A percentile compares a stretch with the other conserved stretches of the same genome.
Evolutionary conservation across 2,888 invertebrate species (phyloP).

Genomic region (Chironomus riparius): DNA sequence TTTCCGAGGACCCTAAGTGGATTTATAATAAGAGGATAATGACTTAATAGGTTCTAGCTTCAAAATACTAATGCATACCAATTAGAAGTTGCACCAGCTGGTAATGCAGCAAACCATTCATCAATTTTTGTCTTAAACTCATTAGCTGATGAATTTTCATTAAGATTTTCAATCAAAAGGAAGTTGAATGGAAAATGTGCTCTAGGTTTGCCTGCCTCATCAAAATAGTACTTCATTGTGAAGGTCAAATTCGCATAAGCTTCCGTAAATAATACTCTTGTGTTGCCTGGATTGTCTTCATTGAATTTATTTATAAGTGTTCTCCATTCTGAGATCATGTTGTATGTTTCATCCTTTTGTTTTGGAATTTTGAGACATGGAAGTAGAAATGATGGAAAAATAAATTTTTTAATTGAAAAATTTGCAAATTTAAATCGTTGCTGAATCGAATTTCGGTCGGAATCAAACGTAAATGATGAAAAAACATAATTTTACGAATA

Average conservation of each 20-base stretch:
- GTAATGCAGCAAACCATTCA: slow-evolving; percentile 49
- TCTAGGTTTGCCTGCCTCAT: slow-evolving; percentile 37
- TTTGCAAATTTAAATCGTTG: too few species aligned
- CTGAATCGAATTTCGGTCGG: too few species aligned
- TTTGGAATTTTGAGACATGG: too few species aligned
- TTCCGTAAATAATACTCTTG: slow-evolving; percentile 48
- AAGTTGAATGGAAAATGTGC: slow-evolving; percentile 66
- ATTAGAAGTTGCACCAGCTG: slow-evolving; percentile 48
- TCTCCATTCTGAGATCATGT: slow-evolving; percentile 37
- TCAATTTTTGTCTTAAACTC: slow-evolving; percentile 50
- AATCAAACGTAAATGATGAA: too few species aligned
- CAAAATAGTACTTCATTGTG: slow-evolving; percentile 50
- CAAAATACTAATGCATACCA: slow-evolving; percentile 47
- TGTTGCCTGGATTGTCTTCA: slow-evolving; percentile 33
- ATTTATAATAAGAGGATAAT: background rate
- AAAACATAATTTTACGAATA: background rate
- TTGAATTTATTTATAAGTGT: slow-evolving; percentile 29
- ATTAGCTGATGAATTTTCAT: slow-evolving; percentile 44
- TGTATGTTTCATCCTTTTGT: slow-evolving; percentile 39
- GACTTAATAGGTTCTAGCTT: too few species aligned
- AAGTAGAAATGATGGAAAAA: slow-evolving; percentile 34
- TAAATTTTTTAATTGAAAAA: background rate
- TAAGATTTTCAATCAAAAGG: slow-evolving; percentile 50
- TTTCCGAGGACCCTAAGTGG: slow-evolving; percentile 53
- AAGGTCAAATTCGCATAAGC: slow-evolving; percentile 45